A percentile compares a stretch with the other conserved stretches of the same genome.
These are phyloP conservation scores for Matsumurasca onukii DNA, from an alignment of 1,140 invertebrate species.

Conservation along the genomic window DNA sequence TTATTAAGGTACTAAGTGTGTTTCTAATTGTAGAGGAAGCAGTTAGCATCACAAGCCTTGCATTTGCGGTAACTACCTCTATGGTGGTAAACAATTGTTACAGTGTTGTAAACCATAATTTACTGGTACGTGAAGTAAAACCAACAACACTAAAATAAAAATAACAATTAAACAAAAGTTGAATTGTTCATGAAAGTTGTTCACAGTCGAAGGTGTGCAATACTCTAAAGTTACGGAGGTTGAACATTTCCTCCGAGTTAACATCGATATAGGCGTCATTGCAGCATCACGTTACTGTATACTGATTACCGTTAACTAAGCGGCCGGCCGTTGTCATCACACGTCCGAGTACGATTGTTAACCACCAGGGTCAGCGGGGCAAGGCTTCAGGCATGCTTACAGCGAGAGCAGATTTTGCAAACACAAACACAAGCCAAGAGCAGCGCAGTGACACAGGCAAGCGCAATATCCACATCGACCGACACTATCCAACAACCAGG, in stretches of 20 bases:
- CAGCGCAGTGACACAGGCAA: neutral
- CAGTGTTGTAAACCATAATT: neutral
- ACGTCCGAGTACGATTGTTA: neutral
- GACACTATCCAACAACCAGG: neutral
- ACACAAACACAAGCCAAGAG: neutral
- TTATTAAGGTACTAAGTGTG: no score
- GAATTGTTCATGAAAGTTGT: no score
- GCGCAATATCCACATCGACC: neutral
- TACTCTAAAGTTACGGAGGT: no score
- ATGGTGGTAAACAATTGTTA: conserved; percentile 10
- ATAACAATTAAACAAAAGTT: no score
- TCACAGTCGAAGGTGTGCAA: no score
- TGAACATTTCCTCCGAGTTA: neutral
- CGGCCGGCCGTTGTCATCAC: neutral
- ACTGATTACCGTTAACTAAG: neutral
- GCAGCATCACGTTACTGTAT: neutral
- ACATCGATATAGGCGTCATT: neutral
- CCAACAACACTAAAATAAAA: neutral
- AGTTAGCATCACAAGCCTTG: no score
- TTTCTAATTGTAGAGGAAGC: no score
- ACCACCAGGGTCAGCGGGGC: conserved; percentile 10
- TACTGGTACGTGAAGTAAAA: neutral
- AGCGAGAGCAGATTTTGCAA: neutral
- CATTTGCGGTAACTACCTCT: no score
- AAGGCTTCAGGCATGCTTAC: conserved; percentile 8